Conservation (phyloP, 35 echinoderm and acorn worm genomes). For the Heliocidaris erythrogramma region DNA sequence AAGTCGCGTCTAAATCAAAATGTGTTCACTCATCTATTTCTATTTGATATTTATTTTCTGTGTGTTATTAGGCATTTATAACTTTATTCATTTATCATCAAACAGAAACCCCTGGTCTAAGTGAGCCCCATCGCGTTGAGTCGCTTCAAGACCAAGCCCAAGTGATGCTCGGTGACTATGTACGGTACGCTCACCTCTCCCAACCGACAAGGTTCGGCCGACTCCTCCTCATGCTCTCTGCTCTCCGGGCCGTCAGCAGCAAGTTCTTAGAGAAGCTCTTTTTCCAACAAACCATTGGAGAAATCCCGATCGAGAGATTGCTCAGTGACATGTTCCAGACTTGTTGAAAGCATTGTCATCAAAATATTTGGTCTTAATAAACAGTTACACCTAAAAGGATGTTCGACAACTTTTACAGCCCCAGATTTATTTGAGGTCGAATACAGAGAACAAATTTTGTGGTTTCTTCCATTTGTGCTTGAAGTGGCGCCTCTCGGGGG, state of each 20-base stretch:
- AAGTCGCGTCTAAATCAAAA: no score
- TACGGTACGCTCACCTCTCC: slow-evolving; percentile 70
- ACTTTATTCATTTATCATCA: neutral
- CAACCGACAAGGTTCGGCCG: slow-evolving; percentile 86
- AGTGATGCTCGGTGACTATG: slow-evolving; percentile 95
- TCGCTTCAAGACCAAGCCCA: slow-evolving; percentile 97
- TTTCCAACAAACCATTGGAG: slow-evolving; percentile 95
- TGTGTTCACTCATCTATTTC: no score
- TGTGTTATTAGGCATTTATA: no score
- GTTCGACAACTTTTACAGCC: no score
- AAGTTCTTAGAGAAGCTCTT: slow-evolving; percentile 85
- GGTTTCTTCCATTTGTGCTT: no score
- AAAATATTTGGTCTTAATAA: neutral
- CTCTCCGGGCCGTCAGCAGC: slow-evolving; percentile 80
- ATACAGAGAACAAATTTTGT: no score
- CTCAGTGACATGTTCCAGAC: slow-evolving; percentile 98
- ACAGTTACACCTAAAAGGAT: no score
- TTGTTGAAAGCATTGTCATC: slow-evolving; percentile 55
- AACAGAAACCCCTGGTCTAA: slow-evolving; percentile 83
- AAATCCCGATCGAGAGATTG: slow-evolving; percentile 88
- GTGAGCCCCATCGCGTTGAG: slow-evolving; percentile 87
- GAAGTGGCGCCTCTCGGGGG: no score
- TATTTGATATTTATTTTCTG: no score
- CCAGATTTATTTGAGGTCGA: no score
- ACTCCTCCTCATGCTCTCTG: slow-evolving; percentile 85